Evolutionary conservation across 2,888 invertebrate species (phyloP).

Genomic region (Amphipoea lucens): DNA sequence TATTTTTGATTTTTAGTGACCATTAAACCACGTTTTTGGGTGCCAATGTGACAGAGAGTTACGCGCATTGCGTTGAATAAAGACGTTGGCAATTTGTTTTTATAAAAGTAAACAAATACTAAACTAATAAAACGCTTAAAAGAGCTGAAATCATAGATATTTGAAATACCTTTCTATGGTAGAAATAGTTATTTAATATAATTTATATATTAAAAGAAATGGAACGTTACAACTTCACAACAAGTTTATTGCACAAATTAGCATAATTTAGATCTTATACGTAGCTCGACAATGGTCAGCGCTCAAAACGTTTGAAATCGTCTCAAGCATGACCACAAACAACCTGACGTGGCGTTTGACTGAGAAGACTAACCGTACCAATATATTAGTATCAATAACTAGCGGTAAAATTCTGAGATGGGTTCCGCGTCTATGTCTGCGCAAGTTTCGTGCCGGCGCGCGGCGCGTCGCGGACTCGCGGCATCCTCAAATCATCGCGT

Average conservation of each 20-base stretch:
- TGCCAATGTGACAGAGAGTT: too few relatives aligned
- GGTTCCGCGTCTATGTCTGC: constrained; percentile 32
- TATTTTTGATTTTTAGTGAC: too few relatives aligned
- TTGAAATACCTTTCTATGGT: too few relatives aligned
- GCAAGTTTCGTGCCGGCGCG: constrained; percentile 28
- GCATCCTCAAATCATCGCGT: constrained; percentile 53
- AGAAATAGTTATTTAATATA: too few relatives aligned
- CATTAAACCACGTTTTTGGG: too few relatives aligned
- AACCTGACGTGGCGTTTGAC: constrained; percentile 23
- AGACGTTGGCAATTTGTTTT: too few relatives aligned
- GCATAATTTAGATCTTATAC: constrained; percentile 27
- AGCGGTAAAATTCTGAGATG: constrained; percentile 29
- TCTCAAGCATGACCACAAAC: constrained; percentile 13
- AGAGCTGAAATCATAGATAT: background rate
- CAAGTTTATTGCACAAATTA: constrained; percentile 15
- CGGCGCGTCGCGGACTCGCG: constrained; percentile 21
- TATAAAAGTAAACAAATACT: too few relatives aligned
- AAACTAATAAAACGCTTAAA: background rate
- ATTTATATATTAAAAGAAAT: too few relatives aligned
- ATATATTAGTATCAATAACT: constrained; percentile 26
- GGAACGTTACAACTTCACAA: background rate
- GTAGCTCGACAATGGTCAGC: background rate
- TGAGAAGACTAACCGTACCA: constrained; percentile 22
- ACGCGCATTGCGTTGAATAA: too few relatives aligned
- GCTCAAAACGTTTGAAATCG: constrained; percentile 8